These are phyloP conservation scores for Denticeps clupeoides DNA, from an alignment of 2,797 vertebrate species.

Conservation along the genomic window DNA sequence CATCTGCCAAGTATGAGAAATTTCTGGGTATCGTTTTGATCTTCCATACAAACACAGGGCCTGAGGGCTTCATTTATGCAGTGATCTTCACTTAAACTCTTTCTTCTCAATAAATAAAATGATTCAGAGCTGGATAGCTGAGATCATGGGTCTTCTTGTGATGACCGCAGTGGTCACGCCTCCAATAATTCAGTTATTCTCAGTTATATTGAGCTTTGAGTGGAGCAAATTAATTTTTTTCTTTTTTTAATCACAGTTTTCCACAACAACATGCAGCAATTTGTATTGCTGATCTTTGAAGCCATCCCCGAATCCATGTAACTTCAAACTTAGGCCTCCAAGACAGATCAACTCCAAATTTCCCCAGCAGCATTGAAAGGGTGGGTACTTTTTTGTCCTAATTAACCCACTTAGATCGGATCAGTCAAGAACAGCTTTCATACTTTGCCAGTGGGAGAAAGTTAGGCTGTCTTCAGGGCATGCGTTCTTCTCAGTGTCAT, in stretches of 20 bases:
- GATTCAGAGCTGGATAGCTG: too few species aligned
- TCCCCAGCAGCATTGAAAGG: conserved; percentile 36
- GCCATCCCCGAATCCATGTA: conserved; percentile 26
- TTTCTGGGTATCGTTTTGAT: not conserved
- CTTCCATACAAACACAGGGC: too few species aligned
- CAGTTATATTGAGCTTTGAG: too few species aligned
- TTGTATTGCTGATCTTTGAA: conserved; percentile 18
- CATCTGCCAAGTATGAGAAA: too few species aligned
- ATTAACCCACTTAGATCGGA: conserved; percentile 55
- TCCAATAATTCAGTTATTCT: too few species aligned
- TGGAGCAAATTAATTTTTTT: too few species aligned
- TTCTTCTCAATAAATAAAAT: too few species aligned
- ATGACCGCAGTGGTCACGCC: too few species aligned
- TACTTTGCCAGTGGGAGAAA: conserved; percentile 43
- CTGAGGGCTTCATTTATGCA: too few species aligned
- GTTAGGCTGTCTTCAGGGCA: conserved; percentile 47
- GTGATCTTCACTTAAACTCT: too few species aligned
- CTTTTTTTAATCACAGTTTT: too few species aligned
- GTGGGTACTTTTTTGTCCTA: conserved; percentile 28
- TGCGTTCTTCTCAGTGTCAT: conserved; percentile 33
- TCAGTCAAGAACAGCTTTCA: conserved; percentile 51
- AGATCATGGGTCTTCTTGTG: too few species aligned
- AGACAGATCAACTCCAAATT: conserved; percentile 38
- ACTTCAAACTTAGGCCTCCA: conserved; percentile 34
- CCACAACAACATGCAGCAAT: not conserved